Conservation (phyloP, 1,140 invertebrate genomes). For the Ostrea edulis region DNA sequence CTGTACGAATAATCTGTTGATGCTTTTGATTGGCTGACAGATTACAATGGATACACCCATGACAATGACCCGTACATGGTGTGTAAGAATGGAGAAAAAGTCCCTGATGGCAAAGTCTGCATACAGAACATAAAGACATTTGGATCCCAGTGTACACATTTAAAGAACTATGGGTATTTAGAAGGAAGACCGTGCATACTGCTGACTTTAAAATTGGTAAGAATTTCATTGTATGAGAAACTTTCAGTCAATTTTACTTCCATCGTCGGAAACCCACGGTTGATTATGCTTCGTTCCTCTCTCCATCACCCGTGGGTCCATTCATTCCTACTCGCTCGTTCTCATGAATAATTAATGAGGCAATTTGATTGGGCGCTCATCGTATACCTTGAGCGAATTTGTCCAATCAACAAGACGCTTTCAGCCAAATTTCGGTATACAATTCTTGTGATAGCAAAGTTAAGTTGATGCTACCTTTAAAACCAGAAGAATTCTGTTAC, state of each 20-base stretch:
- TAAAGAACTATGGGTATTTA: conserved; percentile 44
- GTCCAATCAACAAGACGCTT: too few species aligned
- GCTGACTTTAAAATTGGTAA: conserved; percentile 49
- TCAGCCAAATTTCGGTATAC: too few species aligned
- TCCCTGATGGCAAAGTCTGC: conserved; percentile 49
- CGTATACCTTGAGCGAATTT: too few species aligned
- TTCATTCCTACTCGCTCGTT: too few species aligned
- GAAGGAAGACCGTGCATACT: conserved; percentile 53
- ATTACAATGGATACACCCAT: conserved; percentile 18
- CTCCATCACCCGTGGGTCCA: too few species aligned
- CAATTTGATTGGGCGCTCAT: too few species aligned
- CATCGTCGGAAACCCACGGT: too few species aligned
- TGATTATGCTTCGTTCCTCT: too few species aligned
- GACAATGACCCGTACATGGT: conserved; percentile 32
- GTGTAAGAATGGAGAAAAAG: conserved; percentile 43
- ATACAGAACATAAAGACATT: conserved; percentile 37
- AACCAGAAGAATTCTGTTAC: too few species aligned
- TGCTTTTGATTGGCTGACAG: neutral
- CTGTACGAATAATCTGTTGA: neutral
- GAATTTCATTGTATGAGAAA: neutral
- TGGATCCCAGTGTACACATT: conserved; percentile 46
- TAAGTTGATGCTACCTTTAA: too few species aligned
- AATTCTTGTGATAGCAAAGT: too few species aligned
- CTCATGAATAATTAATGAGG: too few species aligned
- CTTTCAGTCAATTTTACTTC: neutral